A percentile compares a stretch with the other conserved stretches of the same genome.
These are phyloP conservation scores for Phalloptychus januarius DNA, from an alignment of 2,797 vertebrate genomes.

Conservation along the genomic window DNA sequence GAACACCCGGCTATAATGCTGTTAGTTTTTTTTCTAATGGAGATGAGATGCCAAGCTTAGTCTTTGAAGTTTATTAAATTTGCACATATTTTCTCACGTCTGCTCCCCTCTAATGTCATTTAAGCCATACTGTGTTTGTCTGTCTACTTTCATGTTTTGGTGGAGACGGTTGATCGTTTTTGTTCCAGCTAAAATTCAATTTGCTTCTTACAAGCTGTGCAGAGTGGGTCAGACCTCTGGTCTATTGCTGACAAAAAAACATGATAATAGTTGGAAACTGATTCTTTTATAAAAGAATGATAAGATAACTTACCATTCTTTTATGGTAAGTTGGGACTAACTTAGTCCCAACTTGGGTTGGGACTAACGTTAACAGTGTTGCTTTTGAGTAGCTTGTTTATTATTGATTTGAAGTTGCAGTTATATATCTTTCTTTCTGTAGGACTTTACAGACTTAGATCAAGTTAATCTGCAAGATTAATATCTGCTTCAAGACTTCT, in stretches of 20 bases:
- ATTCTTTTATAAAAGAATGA: slow-evolving; percentile 31
- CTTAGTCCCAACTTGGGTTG: too few relatives aligned
- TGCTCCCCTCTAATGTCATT: slow-evolving; percentile 25
- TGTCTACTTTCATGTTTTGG: slow-evolving; percentile 46
- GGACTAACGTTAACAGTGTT: not conserved
- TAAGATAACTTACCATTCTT: too few relatives aligned
- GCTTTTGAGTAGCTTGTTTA: not conserved
- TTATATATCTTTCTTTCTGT: not conserved
- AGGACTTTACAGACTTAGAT: not conserved
- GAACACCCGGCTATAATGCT: slow-evolving; percentile 1
- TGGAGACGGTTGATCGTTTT: slow-evolving; percentile 40
- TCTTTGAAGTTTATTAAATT: slow-evolving; percentile 25
- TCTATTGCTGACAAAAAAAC: slow-evolving; percentile 40
- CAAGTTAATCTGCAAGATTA: not conserved
- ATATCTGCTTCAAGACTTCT: not conserved
- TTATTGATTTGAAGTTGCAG: not conserved
- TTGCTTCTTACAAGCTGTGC: slow-evolving; percentile 37
- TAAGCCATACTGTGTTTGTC: not conserved
- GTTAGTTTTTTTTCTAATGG: not conserved
- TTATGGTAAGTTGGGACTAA: too few relatives aligned
- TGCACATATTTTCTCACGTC: slow-evolving; percentile 6
- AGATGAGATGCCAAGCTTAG: not conserved
- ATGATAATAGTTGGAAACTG: slow-evolving; percentile 34
- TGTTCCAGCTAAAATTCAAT: slow-evolving; percentile 47
- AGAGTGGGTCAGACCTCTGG: slow-evolving; percentile 29